phyloP scores from a whole-genome alignment of 2,797 vertebrate species.

The Remorina albescens region DNA sequence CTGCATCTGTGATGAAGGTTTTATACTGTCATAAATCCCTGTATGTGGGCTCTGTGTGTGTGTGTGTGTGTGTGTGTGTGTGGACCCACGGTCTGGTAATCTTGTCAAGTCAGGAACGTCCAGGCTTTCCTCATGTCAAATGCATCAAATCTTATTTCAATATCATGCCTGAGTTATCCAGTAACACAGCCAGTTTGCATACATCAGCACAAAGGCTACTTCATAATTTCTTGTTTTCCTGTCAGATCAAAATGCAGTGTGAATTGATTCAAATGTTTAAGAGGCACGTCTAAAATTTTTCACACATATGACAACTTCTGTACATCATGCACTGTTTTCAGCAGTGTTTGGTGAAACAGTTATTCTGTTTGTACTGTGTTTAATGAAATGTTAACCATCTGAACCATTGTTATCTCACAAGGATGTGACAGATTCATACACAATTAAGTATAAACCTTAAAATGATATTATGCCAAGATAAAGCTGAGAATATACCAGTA shows the following conservation, averaged over 20 bases:
- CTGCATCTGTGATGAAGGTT: constrained; percentile 77
- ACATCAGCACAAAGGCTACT: constrained; percentile 15
- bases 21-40: constrained; percentile 77
- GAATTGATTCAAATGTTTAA: constrained; percentile 37
- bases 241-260: constrained; percentile 52
- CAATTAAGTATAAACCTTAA: not conserved
- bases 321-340: not conserved
- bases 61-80: constrained; percentile 36
- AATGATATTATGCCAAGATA: not conserved
- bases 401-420: not conserved
- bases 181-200: constrained; percentile 47
- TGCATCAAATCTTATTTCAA: constrained; percentile 68
- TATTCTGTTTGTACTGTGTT: not conserved
- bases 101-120: constrained; percentile 69
- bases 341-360: not conserved
- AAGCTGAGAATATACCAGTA: not conserved
- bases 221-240: constrained; percentile 28
- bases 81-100: constrained; percentile 54
- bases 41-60: constrained; percentile 26
- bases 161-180: constrained; percentile 33
- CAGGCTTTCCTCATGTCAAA: constrained; percentile 67
- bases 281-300: constrained; percentile 4
- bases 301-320: not conserved
- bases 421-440: not conserved
- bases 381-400: not conserved